phyloP scores from a whole-genome alignment of 2,888 invertebrate genomes.

The Thymelicus lineola region DNA sequence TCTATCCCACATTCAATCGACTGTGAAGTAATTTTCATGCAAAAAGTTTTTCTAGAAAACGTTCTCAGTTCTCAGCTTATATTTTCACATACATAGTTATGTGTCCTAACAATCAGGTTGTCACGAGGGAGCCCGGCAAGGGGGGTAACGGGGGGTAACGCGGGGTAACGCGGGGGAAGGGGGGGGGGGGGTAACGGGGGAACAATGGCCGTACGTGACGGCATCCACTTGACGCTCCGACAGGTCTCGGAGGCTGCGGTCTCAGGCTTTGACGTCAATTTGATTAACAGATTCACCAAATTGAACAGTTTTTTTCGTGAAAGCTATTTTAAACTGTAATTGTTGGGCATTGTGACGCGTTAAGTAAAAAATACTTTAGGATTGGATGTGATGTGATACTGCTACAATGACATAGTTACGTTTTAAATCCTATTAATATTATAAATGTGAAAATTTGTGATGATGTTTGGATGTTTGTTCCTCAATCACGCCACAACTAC shows the following conservation, averaged over 20 bases:
- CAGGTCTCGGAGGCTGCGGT: constrained; percentile 64
- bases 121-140: constrained; percentile 33
- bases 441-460: too few species aligned
- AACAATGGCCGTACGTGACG: constrained; percentile 82
- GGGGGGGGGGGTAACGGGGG: constrained; percentile 28
- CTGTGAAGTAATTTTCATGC: too few species aligned
- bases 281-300: constrained; percentile 35
- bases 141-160: constrained; percentile 42
- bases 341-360: constrained; percentile 1
- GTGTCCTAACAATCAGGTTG: constrained; percentile 47
- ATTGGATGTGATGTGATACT: neutral
- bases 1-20: too few species aligned
- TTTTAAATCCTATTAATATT: too few species aligned
- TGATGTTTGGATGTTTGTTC: too few species aligned
- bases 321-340: constrained; percentile 10
- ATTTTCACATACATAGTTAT: constrained; percentile 38
- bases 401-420: neutral
- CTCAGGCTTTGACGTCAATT: constrained; percentile 49
- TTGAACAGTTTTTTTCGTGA: constrained; percentile 24
- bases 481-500: too few species aligned
- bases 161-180: too few species aligned
- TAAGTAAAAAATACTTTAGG: neutral
- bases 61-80: neutral
- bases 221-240: constrained; percentile 82
- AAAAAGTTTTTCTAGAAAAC: too few species aligned